Percentiles rank a stretch among this genome's conserved stretches.
These are phyloP conservation scores for Drosophila repletoides DNA, from an alignment of 1,140 invertebrate genomes.

Conservation along the genomic window DNA sequence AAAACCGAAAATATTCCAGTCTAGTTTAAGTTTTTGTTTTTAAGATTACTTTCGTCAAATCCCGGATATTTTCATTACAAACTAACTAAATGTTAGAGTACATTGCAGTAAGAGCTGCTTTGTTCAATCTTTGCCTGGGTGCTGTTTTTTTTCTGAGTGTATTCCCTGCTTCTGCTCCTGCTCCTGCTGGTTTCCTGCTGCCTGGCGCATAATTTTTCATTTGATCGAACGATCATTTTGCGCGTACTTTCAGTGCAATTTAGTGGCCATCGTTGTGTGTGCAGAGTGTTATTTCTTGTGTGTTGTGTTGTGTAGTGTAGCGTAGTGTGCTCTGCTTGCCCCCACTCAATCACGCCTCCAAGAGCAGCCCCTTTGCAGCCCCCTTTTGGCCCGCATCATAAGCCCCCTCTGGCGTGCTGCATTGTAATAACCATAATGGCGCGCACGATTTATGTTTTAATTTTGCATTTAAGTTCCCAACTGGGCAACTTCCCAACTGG, in stretches of 20 bases:
- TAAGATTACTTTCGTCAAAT: too few relatives aligned
- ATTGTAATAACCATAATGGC: conserved; percentile 82
- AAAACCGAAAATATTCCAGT: too few relatives aligned
- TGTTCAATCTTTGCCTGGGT: too few relatives aligned
- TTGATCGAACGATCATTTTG: conserved; percentile 74
- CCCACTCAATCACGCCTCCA: conserved; percentile 61
- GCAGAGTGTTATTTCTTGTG: not conserved
- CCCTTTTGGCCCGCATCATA: not conserved
- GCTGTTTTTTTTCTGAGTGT: too few relatives aligned
- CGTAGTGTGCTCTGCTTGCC: conserved; percentile 26
- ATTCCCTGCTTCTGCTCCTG: not conserved
- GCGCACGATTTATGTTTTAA: conserved; percentile 82
- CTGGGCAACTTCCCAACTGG: not conserved
- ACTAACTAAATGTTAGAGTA: too few relatives aligned
- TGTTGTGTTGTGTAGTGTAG: conserved; percentile 4
- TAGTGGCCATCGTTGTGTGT: conserved; percentile 11
- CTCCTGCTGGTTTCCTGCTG: conserved; percentile 1
- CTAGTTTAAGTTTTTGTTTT: too few relatives aligned
- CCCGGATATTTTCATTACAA: too few relatives aligned
- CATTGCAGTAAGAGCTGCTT: too few relatives aligned
- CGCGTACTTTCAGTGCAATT: conserved; percentile 70
- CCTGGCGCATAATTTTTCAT: conserved; percentile 44
- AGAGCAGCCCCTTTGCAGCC: not conserved
- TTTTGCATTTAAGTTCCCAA: conserved; percentile 72
- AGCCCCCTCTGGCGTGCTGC: conserved; percentile 39